A percentile compares a stretch with the other conserved stretches of the same genome.
Conservation (phyloP, 2,113 vertebrate species). For the Oriolus oriolus region DNA sequence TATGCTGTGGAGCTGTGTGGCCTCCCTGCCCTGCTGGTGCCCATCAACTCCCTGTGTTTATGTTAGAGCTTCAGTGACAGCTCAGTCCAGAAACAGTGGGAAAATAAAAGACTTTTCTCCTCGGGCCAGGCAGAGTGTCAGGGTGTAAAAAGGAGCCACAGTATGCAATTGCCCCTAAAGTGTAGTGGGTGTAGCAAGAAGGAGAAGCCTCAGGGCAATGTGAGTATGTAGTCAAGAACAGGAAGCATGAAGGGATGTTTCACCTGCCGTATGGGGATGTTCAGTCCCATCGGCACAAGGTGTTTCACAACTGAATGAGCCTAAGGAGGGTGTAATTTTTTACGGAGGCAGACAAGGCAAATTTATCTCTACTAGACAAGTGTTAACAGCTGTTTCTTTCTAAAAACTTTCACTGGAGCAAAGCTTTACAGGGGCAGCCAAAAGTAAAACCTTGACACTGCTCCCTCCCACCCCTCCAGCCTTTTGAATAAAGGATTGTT, state of each 20-base stretch:
- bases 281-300: not conserved
- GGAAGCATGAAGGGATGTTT: not conserved
- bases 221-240: fast-evolving
- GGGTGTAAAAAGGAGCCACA: not conserved
- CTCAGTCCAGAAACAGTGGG: not conserved
- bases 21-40: not conserved
- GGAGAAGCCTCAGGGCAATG: not conserved
- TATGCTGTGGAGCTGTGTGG: fast-evolving
- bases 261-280: not conserved
- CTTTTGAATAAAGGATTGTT: not conserved
- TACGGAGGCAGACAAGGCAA: not conserved
- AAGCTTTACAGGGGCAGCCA: not conserved
- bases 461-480: too few species aligned
- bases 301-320: not conserved
- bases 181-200: not conserved
- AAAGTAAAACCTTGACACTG: not conserved
- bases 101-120: not conserved
- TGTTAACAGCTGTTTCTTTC: not conserved
- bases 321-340: not conserved
- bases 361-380: not conserved
- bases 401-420: not conserved
- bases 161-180: fast-evolving
- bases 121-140: not conserved
- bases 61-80: not conserved
- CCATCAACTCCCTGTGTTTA: fast-evolving